A percentile compares a stretch with the other conserved stretches of the same genome.
These are phyloP conservation scores for Sinotaia quadrata DNA, from an alignment of 2,888 invertebrate species.

Conservation along the genomic window DNA sequence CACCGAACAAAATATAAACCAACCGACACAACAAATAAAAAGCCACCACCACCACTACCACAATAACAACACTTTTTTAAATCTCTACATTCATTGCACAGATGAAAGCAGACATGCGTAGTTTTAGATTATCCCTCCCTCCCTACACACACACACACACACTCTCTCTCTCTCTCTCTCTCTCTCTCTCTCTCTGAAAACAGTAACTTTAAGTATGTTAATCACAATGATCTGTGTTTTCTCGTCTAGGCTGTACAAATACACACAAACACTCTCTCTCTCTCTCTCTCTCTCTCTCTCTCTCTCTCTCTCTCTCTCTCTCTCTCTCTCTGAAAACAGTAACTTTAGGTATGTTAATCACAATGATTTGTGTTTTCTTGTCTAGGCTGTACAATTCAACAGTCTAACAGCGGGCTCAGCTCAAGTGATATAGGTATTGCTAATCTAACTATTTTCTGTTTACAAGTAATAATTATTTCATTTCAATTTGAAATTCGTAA, in stretches of 20 bases:
- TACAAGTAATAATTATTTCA: too few species aligned
- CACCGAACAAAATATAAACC: not conserved
- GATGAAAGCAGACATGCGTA: too few species aligned
- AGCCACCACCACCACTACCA: not conserved
- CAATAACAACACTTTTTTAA: not conserved
- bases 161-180: not conserved
- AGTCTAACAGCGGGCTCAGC: too few species aligned
- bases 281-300: not conserved
- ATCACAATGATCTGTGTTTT: not conserved
- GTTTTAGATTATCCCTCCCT: too few species aligned
- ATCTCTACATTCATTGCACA: too few species aligned
- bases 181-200: not conserved
- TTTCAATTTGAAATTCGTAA: too few species aligned
- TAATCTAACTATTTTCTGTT: too few species aligned
- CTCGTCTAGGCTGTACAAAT: not conserved
- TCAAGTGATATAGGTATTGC: too few species aligned
- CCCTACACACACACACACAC: not conserved
- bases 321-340: not conserved
- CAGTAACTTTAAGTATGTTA: not conserved
- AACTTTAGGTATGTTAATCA: not conserved
- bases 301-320: not conserved
- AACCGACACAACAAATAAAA: not conserved
- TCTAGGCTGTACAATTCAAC: too few species aligned
- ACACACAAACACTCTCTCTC: not conserved
- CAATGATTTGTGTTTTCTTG: not conserved